Percentiles rank a stretch among this genome's conserved stretches.
Evolutionary conservation across 2,888 invertebrate genomes (phyloP).

Genomic region (Allacma fusca): DNA sequence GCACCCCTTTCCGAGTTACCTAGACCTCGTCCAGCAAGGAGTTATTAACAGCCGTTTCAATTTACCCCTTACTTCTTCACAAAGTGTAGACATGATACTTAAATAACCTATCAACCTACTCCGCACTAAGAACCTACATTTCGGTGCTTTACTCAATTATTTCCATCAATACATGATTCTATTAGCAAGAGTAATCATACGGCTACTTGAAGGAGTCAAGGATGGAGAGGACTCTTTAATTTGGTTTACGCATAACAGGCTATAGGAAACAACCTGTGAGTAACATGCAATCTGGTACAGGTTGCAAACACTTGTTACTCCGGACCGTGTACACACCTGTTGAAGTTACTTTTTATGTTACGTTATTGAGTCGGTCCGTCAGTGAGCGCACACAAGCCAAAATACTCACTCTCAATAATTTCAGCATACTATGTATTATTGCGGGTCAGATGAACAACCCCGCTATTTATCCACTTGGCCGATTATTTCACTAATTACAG

Average conservation of each 20-base stretch:
- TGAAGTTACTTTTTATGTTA: conserved; percentile 1
- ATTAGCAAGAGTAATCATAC: background rate
- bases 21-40: background rate
- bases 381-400: background rate
- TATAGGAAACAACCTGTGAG: background rate
- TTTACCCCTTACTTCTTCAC: conserved; percentile 24
- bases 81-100: background rate
- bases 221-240: background rate
- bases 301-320: conserved; percentile 3
- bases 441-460: no score
- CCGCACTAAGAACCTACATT: conserved; percentile 22
- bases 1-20: conserved; percentile 5
- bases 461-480: no score
- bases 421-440: no score
- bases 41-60: conserved; percentile 32
- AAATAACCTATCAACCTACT: conserved; percentile 40
- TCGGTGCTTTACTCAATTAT: conserved; percentile 27
- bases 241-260: background rate
- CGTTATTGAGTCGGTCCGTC: background rate
- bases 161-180: background rate
- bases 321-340: conserved; percentile 1
- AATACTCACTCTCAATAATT: no score
- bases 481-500: no score
- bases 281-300: background rate
- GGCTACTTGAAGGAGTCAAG: background rate